Conservation (phyloP, 2,888 invertebrate species). For the Beris chalybata region DNA sequence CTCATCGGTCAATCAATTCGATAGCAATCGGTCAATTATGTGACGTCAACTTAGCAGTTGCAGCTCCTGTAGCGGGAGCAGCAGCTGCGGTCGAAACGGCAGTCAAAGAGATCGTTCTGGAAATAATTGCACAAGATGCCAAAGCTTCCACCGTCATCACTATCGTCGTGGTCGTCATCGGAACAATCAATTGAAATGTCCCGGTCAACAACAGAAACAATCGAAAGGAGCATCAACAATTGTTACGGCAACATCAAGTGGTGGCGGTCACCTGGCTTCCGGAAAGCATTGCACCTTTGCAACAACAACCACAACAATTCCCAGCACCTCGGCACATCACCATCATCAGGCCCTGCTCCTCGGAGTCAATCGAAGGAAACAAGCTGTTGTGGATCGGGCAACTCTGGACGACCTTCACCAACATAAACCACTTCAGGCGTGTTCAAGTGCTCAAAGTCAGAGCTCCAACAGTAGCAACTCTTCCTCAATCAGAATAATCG, state of each 20-base stretch:
- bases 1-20: conserved; percentile 55
- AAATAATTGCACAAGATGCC: conserved; percentile 50
- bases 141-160: conserved; percentile 54
- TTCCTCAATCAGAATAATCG: conserved; percentile 41
- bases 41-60: conserved; percentile 58
- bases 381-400: conserved; percentile 7
- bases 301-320: conserved; percentile 48
- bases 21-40: conserved; percentile 53
- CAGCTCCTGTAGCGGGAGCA: conserved; percentile 56
- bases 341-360: conserved; percentile 16
- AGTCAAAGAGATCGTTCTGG: conserved; percentile 40
- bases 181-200: conserved; percentile 36
- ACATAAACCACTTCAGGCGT: conserved; percentile 35
- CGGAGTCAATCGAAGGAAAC: conserved; percentile 15
- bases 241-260: conserved; percentile 38
- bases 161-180: conserved; percentile 51
- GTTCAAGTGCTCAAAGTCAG: conserved; percentile 39
- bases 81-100: conserved; percentile 52
- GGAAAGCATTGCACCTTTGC: conserved; percentile 53
- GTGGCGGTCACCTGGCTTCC: conserved; percentile 35
- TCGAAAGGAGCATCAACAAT: conserved; percentile 37
- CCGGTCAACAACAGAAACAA: conserved; percentile 16
- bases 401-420: conserved; percentile 16
- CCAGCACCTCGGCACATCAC: conserved; percentile 30
- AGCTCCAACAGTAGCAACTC: conserved; percentile 42